A percentile compares a stretch with the other conserved stretches of the same genome.
phyloP scores from a whole-genome alignment of 2,113 vertebrate genomes.

The Corythaixoides concolor region DNA sequence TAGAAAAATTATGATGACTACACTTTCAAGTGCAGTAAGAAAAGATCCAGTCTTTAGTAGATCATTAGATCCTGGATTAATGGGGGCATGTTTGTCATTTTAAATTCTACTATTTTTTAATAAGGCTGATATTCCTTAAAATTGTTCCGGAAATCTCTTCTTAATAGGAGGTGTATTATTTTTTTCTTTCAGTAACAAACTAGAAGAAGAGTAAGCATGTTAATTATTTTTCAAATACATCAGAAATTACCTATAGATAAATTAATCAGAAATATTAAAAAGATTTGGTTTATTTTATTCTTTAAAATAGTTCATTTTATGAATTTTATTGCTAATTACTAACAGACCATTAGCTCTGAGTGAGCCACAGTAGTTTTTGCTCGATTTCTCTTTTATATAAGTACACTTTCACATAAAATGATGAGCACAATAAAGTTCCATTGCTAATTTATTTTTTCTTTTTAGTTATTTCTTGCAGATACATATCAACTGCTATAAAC shows the following conservation, averaged over 20 bases:
- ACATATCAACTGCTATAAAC: neutral
- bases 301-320: neutral
- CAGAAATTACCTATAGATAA: neutral
- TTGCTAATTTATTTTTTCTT: neutral
- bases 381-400: neutral
- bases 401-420: neutral
- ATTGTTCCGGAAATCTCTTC: neutral
- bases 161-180: neutral
- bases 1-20: neutral
- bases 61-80: neutral
- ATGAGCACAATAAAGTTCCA: neutral
- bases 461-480: neutral
- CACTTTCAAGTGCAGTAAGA: neutral
- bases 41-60: neutral
- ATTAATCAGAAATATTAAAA: neutral
- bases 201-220: neutral
- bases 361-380: neutral
- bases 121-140: neutral
- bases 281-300: rapidly evolving
- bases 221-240: neutral
- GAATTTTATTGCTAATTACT: neutral
- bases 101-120: neutral
- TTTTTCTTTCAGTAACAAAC: neutral
- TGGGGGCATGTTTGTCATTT: neutral
- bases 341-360: neutral